Evolutionary conservation across 1,140 invertebrate genomes (phyloP), one percentile per base, ranked within the genome.

Genomic region (Plectrocnemia conspersa): DNA sequence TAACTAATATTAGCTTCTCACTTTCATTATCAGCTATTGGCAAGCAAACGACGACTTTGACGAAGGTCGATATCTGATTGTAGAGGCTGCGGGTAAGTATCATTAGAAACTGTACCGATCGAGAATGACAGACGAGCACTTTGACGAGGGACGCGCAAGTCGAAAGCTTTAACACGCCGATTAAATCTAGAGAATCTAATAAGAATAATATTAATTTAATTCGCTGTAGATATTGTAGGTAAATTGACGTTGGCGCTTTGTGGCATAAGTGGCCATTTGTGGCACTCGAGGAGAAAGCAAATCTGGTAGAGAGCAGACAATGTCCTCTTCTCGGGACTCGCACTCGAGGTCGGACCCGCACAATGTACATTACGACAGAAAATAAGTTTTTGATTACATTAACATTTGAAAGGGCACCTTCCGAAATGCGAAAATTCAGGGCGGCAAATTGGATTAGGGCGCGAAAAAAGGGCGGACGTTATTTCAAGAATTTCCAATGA

Each of bases 1-100:
- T n/a, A n/a, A n/a, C n/a, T n/a, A n/a, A n/a, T n/a, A n/a, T 54
- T 44, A 29, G 36, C 29, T n/a, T n/a, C n/a, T n/a, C 15, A 38
- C 50, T 55, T 59, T 59, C 47, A 59, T 59, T 55, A 55, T 59
- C 52, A 42, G n/a, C 55, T 55, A 59, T 59, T 52, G 55, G 53
- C 49, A 29, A 53, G 53, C 52, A 55, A 59, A 55, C 52, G 40
- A 47, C 41, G 58, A 59, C 58, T 46, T 59, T 59, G 58, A 59
- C 58, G 53, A 59, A 59, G 58, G 58, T 59, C 27, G 22, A 32
- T 38, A 5, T 38, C 35, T 5, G 35, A 15, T 15, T 7, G 35
- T 38, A 15, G 18, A 6, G 18, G 6, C 13, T 7, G 5, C 13
- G 35, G 13, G 4, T 10, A 38, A 5, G 35, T 10, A 38, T 38